Evolutionary conservation across 2,113 vertebrate species (phyloP).

Genomic region (Oryzias melastigma): DNA sequence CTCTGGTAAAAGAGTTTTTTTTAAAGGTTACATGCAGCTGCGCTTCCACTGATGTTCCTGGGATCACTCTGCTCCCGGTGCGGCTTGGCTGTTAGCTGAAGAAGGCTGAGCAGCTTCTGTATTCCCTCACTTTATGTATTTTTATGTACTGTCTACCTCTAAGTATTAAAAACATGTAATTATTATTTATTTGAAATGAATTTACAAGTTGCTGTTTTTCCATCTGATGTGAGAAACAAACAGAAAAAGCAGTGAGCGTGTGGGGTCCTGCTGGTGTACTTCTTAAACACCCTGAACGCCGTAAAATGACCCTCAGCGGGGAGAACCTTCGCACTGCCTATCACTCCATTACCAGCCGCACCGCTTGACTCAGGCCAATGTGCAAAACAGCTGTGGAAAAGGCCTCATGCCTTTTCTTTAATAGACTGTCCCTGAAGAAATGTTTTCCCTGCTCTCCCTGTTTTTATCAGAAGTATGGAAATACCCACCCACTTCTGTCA

Average conservation of each 20-base stretch:
- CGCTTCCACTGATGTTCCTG: neutral
- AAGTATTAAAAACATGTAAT: neutral
- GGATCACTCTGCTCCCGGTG: neutral
- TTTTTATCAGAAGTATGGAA: slow-evolving; percentile 82
- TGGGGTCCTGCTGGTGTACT: slow-evolving; percentile 61
- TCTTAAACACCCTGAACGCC: slow-evolving; percentile 68
- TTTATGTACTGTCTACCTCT: neutral
- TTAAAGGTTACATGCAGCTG: neutral
- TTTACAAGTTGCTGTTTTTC: neutral
- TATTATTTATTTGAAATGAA: neutral
- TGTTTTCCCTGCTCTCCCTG: slow-evolving; percentile 75
- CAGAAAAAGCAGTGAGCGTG: slow-evolving; percentile 41
- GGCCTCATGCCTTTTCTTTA: slow-evolving; percentile 75
- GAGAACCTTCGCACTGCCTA: slow-evolving; percentile 63
- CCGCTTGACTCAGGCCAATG: slow-evolving; percentile 69
- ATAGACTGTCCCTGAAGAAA: slow-evolving; percentile 79
- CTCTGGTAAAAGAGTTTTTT: too few species aligned
- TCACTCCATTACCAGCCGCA: slow-evolving; percentile 73
- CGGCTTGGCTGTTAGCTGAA: slow-evolving; percentile 2
- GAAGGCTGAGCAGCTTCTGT: slow-evolving; percentile 1
- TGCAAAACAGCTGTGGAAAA: slow-evolving; percentile 82
- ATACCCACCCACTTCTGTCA: slow-evolving; percentile 83
- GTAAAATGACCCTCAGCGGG: slow-evolving; percentile 66
- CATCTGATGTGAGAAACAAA: slow-evolving; percentile 38
- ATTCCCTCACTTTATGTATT: neutral